A percentile compares a stretch with the other conserved stretches of the same genome.
Evolutionary conservation across 1,140 invertebrate species (phyloP).

Genomic region (Drosophila kepulauana): DNA sequence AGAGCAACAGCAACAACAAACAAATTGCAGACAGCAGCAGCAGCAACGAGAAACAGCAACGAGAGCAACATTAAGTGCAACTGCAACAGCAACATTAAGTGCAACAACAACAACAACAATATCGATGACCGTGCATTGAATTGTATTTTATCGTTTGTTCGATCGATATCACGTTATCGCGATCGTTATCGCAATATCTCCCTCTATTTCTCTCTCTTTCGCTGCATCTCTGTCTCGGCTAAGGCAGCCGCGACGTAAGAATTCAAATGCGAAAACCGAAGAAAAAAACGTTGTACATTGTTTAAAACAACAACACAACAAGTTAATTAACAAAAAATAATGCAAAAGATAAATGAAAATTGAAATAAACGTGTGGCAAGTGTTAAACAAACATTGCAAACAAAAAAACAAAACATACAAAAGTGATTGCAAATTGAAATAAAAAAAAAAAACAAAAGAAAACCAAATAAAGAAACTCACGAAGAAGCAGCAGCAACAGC

Average conservation of each 20-base stretch:
- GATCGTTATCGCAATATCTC: constrained; percentile 14
- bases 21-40: constrained; percentile 19
- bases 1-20: constrained; percentile 30
- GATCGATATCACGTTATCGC: not conserved
- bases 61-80: constrained; percentile 15
- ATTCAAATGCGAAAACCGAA: constrained; percentile 63
- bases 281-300: constrained; percentile 53
- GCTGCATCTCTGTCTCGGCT: constrained; percentile 1
- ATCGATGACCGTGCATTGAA: constrained; percentile 37
- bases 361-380: constrained; percentile 48
- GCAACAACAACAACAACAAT: constrained; percentile 25
- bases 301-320: constrained; percentile 44
- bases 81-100: constrained; percentile 19
- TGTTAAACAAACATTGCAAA: constrained; percentile 44
- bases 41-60: constrained; percentile 24
- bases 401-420: constrained; percentile 36
- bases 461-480: constrained; percentile 9
- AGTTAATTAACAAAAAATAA: constrained; percentile 50
- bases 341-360: constrained; percentile 46
- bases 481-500: constrained; percentile 33
- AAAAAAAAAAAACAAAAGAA: constrained; percentile 15
- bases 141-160: not conserved
- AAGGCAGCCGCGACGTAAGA: constrained; percentile 18
- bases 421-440: constrained; percentile 38
- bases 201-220: not conserved